phyloP scores from a whole-genome alignment of 1,140 invertebrate genomes.

The Drosophila mayri region DNA sequence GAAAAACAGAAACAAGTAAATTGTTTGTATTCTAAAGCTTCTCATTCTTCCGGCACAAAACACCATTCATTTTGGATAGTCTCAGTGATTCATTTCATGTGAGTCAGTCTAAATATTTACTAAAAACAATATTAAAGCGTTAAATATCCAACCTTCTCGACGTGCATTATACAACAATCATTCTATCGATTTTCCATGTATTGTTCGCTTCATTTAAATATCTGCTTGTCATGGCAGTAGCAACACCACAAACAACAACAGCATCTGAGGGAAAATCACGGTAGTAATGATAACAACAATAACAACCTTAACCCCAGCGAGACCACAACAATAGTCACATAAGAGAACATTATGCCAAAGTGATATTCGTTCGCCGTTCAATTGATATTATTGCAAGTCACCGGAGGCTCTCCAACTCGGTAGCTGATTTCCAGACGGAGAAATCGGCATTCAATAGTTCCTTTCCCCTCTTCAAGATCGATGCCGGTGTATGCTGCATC shows the following conservation, averaged over 20 bases:
- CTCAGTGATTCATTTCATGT: neutral
- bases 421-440: slow-evolving; percentile 49
- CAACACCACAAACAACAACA: slow-evolving; percentile 49
- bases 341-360: slow-evolving; percentile 74
- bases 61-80: neutral
- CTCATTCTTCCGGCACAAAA: neutral
- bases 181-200: slow-evolving; percentile 80
- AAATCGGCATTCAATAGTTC: slow-evolving; percentile 40
- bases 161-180: slow-evolving; percentile 79
- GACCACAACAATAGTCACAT: slow-evolving; percentile 61
- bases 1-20: neutral
- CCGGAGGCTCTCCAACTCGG: slow-evolving; percentile 63
- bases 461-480: slow-evolving; percentile 45
- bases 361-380: slow-evolving; percentile 76
- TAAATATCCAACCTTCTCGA: slow-evolving; percentile 73
- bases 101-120: slow-evolving; percentile 70
- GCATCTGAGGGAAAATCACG: slow-evolving; percentile 64
- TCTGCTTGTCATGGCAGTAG: slow-evolving; percentile 63
- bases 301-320: slow-evolving; percentile 31
- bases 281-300: slow-evolving; percentile 77
- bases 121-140: slow-evolving; percentile 74
- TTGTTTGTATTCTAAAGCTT: neutral
- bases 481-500: slow-evolving; percentile 53
- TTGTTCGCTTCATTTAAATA: slow-evolving; percentile 72
- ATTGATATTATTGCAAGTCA: slow-evolving; percentile 82